Evolutionary conservation across 2,797 vertebrate species (phyloP).

Genomic region (Bradypus variegatus): DNA sequence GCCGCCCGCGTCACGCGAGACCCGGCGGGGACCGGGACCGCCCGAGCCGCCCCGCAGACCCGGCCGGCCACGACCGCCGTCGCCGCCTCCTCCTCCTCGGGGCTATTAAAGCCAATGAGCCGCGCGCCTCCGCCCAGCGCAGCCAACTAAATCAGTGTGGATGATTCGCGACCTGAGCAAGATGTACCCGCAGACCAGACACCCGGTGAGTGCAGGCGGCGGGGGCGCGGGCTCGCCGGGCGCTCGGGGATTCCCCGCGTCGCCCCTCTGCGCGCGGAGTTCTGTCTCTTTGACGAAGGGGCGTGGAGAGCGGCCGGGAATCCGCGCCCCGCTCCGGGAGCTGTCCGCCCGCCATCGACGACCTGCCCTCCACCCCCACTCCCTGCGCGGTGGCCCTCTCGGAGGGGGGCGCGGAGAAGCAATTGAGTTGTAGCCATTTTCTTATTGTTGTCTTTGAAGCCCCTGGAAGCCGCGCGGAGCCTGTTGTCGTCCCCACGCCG

Average conservation of each 20-base stretch:
- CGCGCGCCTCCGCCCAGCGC: constrained; percentile 67
- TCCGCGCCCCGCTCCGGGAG: background rate
- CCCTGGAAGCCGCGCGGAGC: constrained; percentile 37
- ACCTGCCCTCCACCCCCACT: background rate
- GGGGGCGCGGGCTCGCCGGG: background rate
- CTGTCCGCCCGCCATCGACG: background rate
- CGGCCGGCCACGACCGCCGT: constrained; percentile 51
- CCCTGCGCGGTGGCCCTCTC: background rate
- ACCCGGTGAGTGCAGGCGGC: constrained; percentile 84
- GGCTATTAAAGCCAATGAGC: constrained; percentile 66
- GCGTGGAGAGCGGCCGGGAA: background rate
- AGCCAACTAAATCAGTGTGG: constrained; percentile 77
- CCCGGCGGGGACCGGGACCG: constrained; percentile 59
- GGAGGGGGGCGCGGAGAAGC: constrained; percentile 48
- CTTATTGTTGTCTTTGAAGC: constrained; percentile 76
- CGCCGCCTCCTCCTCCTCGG: constrained; percentile 37
- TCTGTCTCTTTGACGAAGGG: background rate
- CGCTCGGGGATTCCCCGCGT: background rate
- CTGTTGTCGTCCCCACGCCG: background rate
- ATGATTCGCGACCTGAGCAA: constrained; percentile 96
- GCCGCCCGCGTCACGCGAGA: constrained; percentile 57
- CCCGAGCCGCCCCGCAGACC: constrained; percentile 56
- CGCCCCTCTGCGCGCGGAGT: background rate
- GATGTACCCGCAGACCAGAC: constrained; percentile 92
- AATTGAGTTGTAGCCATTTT: constrained; percentile 77